Conservation (phyloP, 2,797 vertebrate genomes). For the Myotis findleyi region DNA sequence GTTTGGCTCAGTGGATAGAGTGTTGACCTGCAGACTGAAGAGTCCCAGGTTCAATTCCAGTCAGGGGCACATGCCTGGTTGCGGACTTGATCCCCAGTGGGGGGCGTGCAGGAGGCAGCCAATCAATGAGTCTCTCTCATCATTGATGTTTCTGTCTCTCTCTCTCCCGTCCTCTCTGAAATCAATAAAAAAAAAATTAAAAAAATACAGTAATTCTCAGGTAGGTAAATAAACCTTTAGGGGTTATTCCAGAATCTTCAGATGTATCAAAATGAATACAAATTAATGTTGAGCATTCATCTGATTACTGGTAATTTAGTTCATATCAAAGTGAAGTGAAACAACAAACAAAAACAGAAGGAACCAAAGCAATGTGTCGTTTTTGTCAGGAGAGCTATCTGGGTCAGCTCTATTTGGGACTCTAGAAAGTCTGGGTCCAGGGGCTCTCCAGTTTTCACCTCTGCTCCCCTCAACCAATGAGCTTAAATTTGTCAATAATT, state of each 20-base stretch:
- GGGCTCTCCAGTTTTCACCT: not conserved
- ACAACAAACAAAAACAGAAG: not conserved
- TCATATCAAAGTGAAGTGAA: not conserved
- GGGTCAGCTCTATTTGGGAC: not conserved
- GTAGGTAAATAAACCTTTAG: not conserved
- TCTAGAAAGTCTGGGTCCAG: rapidly evolving
- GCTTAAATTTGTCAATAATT: no score
- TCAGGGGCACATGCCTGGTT: no score
- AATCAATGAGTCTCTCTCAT: no score
- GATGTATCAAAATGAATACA: not conserved
- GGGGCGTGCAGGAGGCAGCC: no score
- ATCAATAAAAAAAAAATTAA: no score
- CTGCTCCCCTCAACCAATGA: not conserved
- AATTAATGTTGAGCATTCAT: not conserved
- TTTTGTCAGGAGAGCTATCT: not conserved
- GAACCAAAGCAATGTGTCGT: not conserved
- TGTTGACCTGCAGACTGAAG: rapidly evolving
- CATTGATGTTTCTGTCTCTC: no score
- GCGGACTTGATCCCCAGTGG: rapidly evolving
- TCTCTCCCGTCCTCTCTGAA: no score
- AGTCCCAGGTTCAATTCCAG: no score
- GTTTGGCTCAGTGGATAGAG: no score
- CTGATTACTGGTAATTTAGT: not conserved
- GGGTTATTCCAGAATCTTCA: not conserved
- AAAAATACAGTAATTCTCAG: not conserved